Evolutionary conservation across 2,888 invertebrate genomes (phyloP).

Genomic region (Crematogaster levior): DNA sequence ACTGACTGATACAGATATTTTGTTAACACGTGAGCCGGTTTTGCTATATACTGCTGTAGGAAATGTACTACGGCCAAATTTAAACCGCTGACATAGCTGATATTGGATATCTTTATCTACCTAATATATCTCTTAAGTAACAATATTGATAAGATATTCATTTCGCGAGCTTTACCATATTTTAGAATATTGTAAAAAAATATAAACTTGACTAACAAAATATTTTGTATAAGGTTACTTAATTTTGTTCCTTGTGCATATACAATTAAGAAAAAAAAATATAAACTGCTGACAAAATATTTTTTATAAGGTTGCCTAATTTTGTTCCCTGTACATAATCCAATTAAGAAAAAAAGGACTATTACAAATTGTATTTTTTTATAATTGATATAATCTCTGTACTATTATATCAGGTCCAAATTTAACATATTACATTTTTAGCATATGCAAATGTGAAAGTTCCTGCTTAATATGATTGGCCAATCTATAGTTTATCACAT

Average conservation of each 20-base stretch:
- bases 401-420: background rate
- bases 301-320: background rate
- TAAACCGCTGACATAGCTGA: slow-evolving; percentile 72
- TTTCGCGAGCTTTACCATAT: background rate
- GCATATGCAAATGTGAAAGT: background rate
- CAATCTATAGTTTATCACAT: background rate
- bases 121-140: slow-evolving; percentile 30
- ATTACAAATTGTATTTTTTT: background rate
- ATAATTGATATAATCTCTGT: background rate
- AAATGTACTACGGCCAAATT: slow-evolving; percentile 75
- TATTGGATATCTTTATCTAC: slow-evolving; percentile 44
- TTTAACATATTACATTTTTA: background rate
- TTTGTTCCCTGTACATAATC: too few relatives aligned
- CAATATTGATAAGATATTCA: slow-evolving; percentile 11
- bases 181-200: background rate
- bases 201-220: background rate
- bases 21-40: slow-evolving; percentile 53
- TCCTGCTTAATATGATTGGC: background rate
- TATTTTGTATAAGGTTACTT: background rate
- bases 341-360: background rate
- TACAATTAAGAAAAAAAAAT: background rate
- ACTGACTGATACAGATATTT: slow-evolving; percentile 74
- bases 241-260: background rate
- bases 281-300: background rate
- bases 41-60: slow-evolving; percentile 61